phyloP scores from a whole-genome alignment of 2,797 vertebrate genomes.

The Semotilus atromaculatus region DNA sequence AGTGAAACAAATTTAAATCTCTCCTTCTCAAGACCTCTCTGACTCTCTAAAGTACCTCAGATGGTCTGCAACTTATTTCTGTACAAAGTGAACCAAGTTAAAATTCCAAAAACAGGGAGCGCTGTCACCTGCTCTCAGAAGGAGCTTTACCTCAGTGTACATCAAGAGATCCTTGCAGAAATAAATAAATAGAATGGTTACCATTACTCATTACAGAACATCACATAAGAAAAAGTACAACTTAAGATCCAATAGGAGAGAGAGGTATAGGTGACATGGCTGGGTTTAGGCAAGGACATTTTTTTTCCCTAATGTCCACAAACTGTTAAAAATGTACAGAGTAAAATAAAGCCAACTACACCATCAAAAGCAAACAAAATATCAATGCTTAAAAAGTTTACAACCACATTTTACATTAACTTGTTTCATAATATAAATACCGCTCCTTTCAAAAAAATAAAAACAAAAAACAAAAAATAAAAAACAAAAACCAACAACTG shows the following conservation, averaged over 20 bases:
- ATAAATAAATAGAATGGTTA: slow-evolving; percentile 81
- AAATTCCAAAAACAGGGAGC: slow-evolving; percentile 72
- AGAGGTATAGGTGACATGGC: slow-evolving; percentile 65
- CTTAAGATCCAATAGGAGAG: slow-evolving; percentile 72
- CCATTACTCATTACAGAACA: slow-evolving; percentile 73
- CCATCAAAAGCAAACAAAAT: slow-evolving; percentile 73
- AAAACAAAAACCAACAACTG: slow-evolving; percentile 68
- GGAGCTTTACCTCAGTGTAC: slow-evolving; percentile 60
- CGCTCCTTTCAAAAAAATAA: slow-evolving; percentile 65
- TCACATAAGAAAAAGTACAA: slow-evolving; percentile 78
- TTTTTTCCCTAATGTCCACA: slow-evolving; percentile 73
- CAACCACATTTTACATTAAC: slow-evolving; percentile 83
- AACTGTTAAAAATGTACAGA: slow-evolving; percentile 68
- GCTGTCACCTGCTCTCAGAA: slow-evolving; percentile 64
- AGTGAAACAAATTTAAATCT: slow-evolving; percentile 60
- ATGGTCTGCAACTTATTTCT: slow-evolving; percentile 61
- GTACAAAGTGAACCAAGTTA: slow-evolving; percentile 74
- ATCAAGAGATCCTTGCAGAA: slow-evolving; percentile 72
- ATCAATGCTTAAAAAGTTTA: slow-evolving; percentile 80
- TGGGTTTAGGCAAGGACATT: slow-evolving; percentile 55
- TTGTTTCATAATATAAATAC: slow-evolving; percentile 80
- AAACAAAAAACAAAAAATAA: slow-evolving; percentile 54
- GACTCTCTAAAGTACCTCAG: slow-evolving; percentile 25
- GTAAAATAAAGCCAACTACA: slow-evolving; percentile 75
- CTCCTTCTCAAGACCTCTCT: slow-evolving; percentile 51